Percentiles rank a stretch among this genome's conserved stretches.
These are phyloP conservation scores for Magallana angulata DNA, from an alignment of 1,140 invertebrate species.

Conservation along the genomic window DNA sequence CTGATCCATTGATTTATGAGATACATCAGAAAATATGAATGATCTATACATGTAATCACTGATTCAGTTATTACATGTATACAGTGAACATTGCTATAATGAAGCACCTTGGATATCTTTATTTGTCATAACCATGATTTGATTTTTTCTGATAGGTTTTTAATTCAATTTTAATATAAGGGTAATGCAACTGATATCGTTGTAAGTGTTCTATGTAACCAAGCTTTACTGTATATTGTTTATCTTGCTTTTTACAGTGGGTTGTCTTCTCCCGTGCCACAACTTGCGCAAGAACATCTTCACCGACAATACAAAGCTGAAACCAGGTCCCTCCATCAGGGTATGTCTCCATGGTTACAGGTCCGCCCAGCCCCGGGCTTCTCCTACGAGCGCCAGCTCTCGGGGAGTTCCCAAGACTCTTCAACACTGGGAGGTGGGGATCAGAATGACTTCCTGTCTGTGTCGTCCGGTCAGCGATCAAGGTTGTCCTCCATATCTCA, in stretches of 20 bases:
- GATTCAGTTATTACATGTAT: no score
- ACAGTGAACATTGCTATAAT: no score
- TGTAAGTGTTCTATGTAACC: no score
- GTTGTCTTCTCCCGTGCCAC: background rate
- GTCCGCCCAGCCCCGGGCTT: background rate
- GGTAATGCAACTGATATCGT: no score
- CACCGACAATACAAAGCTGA: background rate
- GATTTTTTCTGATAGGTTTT: no score
- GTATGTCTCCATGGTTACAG: slow-evolving; percentile 42
- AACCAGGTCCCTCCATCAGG: slow-evolving; percentile 11
- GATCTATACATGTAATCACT: background rate
- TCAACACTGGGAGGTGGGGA: slow-evolving; percentile 5
- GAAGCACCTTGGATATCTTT: no score
- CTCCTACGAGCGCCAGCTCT: background rate
- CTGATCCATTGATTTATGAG: background rate
- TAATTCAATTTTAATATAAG: background rate
- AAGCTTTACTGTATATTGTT: background rate
- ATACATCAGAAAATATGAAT: background rate
- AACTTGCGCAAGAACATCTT: slow-evolving; percentile 7
- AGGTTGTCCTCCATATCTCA: background rate
- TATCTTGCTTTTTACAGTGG: background rate
- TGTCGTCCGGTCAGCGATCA: slow-evolving; percentile 30
- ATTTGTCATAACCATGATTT: no score
- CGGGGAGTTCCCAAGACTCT: background rate
- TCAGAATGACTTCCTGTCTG: background rate